phyloP scores from a whole-genome alignment of 92 coral and sea anemone species.

The Siderastrea siderea region DNA sequence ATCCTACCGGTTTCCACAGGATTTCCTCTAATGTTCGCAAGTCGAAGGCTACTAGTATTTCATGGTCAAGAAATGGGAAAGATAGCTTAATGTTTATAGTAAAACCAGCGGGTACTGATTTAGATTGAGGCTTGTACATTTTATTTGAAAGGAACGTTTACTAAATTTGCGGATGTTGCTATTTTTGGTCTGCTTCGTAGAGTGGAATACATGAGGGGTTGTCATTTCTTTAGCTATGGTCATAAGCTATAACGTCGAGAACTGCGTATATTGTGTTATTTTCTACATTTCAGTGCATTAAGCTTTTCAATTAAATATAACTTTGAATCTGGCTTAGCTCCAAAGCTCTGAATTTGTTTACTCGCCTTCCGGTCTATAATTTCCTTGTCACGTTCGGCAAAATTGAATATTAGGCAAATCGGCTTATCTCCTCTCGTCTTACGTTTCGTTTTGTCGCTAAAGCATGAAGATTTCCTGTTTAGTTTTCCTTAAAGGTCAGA shows the following conservation, averaged over 20 bases:
- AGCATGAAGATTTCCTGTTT: neutral
- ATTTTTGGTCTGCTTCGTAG: constrained; percentile 1
- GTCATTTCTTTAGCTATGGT: too few relatives aligned
- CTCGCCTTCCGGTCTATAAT: neutral
- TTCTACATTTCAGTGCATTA: too few relatives aligned
- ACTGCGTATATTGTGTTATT: neutral
- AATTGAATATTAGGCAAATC: neutral
- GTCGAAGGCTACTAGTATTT: neutral
- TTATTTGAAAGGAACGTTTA: neutral
- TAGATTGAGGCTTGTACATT: neutral
- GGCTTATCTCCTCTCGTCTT: neutral
- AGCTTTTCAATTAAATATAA: too few relatives aligned
- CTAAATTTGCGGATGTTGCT: constrained; percentile 13
- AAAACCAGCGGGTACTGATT: neutral
- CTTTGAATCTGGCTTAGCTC: neutral
- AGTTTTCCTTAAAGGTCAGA: neutral
- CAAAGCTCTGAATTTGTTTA: neutral
- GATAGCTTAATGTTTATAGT: neutral
- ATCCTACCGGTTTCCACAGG: constrained; percentile 3
- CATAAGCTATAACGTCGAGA: neutral
- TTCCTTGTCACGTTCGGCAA: constrained; percentile 12
- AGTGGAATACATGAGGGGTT: too few relatives aligned
- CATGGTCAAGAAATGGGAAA: neutral
- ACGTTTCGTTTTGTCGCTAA: neutral
- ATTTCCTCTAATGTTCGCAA: constrained; percentile 1